Conservation (phyloP, 1,140 invertebrate species). For the Onthophagus taurus region DNA sequence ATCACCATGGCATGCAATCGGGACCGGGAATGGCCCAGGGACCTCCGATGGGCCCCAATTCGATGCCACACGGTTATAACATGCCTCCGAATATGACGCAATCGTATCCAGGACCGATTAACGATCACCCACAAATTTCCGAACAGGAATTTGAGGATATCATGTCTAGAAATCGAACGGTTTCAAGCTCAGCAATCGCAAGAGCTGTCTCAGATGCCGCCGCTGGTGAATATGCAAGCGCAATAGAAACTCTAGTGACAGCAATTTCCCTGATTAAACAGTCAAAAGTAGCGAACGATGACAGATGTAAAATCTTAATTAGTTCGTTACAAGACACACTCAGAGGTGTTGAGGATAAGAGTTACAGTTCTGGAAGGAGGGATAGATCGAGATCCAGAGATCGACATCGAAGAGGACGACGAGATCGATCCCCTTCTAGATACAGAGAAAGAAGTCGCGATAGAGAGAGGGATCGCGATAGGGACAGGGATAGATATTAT, state of each 20-base stretch:
- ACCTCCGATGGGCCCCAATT: conserved; percentile 42
- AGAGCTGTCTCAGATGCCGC: conserved; percentile 95
- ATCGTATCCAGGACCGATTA: conserved; percentile 30
- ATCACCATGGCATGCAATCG: conserved; percentile 46
- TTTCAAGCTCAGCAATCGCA: conserved; percentile 93
- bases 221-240: conserved; percentile 91
- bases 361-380: conserved; percentile 64
- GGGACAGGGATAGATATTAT: conserved; percentile 38
- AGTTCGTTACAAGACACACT: conserved; percentile 94
- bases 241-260: conserved; percentile 96
- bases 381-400: conserved; percentile 64
- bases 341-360: conserved; percentile 93
- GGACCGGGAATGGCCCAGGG: conserved; percentile 51
- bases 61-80: conserved; percentile 50
- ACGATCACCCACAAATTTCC: conserved; percentile 57
- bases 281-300: conserved; percentile 95
- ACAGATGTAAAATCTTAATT: conserved; percentile 96
- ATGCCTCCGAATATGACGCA: conserved; percentile 38
- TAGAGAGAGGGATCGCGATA: conserved; percentile 39
- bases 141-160: conserved; percentile 98
- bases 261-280: conserved; percentile 98
- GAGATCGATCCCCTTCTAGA: conserved; percentile 66
- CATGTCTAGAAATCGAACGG: conserved; percentile 92
- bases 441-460: conserved; percentile 70
- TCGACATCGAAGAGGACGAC: conserved; percentile 56